Evolutionary conservation across 2,113 vertebrate species (phyloP), one percentile per base, ranked within the genome.

Genomic region (Poicephalus gulielmi): DNA sequence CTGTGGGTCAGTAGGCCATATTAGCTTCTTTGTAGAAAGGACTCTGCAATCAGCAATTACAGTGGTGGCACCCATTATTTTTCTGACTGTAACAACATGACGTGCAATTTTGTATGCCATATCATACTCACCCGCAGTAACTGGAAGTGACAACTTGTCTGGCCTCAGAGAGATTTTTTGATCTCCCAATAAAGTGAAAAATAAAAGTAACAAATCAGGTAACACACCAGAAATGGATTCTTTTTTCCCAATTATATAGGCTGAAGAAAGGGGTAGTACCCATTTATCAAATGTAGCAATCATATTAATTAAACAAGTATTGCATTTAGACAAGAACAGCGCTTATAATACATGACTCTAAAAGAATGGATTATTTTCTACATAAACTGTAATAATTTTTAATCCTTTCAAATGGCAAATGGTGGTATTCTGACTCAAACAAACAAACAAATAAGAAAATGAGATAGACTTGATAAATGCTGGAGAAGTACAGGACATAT

Each of bases 71-170:
- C 44, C 59, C 64, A 91, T 96, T 97, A 97, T 97, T 90, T 95
- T 86, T 94, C 79, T 96, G 82, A 39, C 53, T 78, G 27, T 67
- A 92, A 53, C 50, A 94, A 91, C 59, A 90, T 62, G 73, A 66
- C 86, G 49, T 90, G 82, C 77, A 94, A 96, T 97, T 98, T 96
- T 96, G 37, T 55, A 88, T 88, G 91, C 57, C 57, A 46, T 86
- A 44, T 97, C 95, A 96, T 82, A 35, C 41, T 95, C 77, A 74
- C 19, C n/a, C n/a, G 80, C 28, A 86, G 66, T 95, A 98, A 98
- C 77, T 88, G 83, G 60, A 97, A 96, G 35, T 93, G 98, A 98
- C 96, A 98, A 88, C 46, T 66, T 92, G 30, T 95, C 80, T 92
- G 70, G 59, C 43, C 46, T 95, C 68, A 79, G 96, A 96, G 47